Base-by-base conservation (phyloP, 2,113 vertebrate species). In the Lophotis ruficrista region DNA sequence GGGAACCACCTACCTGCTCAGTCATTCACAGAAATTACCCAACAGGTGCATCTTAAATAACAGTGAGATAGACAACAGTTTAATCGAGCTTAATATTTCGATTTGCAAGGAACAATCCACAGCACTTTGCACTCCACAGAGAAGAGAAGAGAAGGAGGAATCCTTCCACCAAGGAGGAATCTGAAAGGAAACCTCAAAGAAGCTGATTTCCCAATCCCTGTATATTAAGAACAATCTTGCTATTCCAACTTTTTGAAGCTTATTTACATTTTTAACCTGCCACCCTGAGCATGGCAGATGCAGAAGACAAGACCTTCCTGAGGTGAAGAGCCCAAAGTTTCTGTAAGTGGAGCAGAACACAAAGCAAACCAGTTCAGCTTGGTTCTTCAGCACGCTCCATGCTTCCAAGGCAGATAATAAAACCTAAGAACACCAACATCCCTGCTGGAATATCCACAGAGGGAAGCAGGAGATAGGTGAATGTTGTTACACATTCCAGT, bases 401-500 rank as follows among this genome's bases (percentile, higher is more conserved):
- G 30, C 25, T 87, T 58, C 50, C n/a, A 50, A 76, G 21, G 33
- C 33, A 75, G 30, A 56, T 4, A 35, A 82, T 25, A 28, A 76
- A 83, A 41, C 48, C 12, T 11, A 33, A 78, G 57, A 1, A 3
- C 65, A 69, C 31, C 61, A 27, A 14, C 57, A 53, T 9, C 37
- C 25, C 73, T 83, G 41, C 41, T 48, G 61, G 73, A 60, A 87
- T 37, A 45, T 3, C 83, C 86, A 38, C 1, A 61, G 80, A 64
- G 30, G 48, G 65, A 61, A 89, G 57, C 50, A 66, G 70, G 50
- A 89, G 66, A 24, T 2, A 7, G 66, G 81, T 79, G 83, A 64
- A 62, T 73, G 91, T 43, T 70, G 61, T 53, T 85, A 96, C 66
- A 91, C 84, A 82, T 95, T 94, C 54, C 93, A 80, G 78, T 28